These are phyloP conservation scores for Mola mola DNA, from an alignment of 2,113 vertebrate genomes.

Conservation along the genomic window DNA sequence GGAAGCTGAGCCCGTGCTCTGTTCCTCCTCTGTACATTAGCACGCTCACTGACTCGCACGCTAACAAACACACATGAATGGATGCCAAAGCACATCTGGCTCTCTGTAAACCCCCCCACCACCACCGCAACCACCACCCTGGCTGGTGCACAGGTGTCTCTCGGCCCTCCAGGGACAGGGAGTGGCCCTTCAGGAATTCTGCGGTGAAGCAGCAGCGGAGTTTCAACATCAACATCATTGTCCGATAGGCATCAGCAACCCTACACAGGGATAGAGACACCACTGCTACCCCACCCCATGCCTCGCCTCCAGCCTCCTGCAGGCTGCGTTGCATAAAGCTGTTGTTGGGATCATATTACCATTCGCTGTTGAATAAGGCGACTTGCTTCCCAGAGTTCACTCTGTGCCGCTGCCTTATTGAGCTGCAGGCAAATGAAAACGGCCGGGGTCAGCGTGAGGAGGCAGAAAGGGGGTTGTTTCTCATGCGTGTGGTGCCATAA, in stretches of 20 bases:
- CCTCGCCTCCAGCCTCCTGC: slow-evolving; percentile 41
- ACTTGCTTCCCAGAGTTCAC: slow-evolving; percentile 61
- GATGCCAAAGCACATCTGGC: slow-evolving; percentile 49
- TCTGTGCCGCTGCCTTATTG: slow-evolving; percentile 38
- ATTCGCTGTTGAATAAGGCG: slow-evolving; percentile 55
- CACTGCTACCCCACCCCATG: slow-evolving; percentile 8
- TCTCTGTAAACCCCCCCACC: neutral
- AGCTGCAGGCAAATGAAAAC: slow-evolving; percentile 58
- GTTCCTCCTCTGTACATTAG: slow-evolving; percentile 30
- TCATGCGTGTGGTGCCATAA: slow-evolving; percentile 72
- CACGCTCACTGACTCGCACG: slow-evolving; percentile 31
- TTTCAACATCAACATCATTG: slow-evolving; percentile 2
- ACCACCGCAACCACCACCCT: neutral
- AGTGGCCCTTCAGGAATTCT: slow-evolving; percentile 23
- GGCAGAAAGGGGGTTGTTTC: slow-evolving; percentile 68
- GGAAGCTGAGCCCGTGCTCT: slow-evolving; percentile 27
- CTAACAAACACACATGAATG: slow-evolving; percentile 20
- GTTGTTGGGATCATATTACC: slow-evolving; percentile 65
- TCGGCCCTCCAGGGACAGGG: slow-evolving; percentile 33
- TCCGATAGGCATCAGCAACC: slow-evolving; percentile 8
- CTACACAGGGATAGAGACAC: slow-evolving; percentile 15
- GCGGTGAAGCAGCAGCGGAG: slow-evolving; percentile 9
- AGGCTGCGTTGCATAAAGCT: slow-evolving; percentile 65
- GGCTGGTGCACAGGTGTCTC: slow-evolving; percentile 67
- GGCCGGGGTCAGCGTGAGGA: slow-evolving; percentile 57